A percentile compares a stretch with the other conserved stretches of the same genome.
Evolutionary conservation across 92 coral and sea anemone genomes (phyloP).

Genomic region (Palythoa caribaeorum): DNA sequence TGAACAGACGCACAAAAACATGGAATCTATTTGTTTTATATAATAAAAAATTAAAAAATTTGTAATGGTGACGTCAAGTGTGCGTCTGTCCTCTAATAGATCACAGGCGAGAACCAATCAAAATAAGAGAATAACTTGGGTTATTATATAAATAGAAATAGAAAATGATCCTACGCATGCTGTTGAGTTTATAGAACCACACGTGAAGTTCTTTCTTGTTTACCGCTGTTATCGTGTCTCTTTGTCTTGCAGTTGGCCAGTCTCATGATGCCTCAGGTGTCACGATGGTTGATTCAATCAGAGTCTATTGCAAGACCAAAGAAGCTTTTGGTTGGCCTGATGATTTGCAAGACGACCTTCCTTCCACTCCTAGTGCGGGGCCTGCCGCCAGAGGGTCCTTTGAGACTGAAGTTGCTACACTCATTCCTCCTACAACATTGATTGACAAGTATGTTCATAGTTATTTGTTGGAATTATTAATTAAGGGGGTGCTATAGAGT

Average conservation of each 20-base stretch:
- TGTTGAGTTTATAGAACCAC: too few species aligned
- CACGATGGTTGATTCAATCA: conserved; percentile 98
- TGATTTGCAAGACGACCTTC: conserved; percentile 91
- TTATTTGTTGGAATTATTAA: neutral
- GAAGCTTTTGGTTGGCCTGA: conserved; percentile 99
- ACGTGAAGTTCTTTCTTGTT: neutral
- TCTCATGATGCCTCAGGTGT: conserved; percentile 94
- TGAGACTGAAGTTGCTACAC: conserved; percentile 80
- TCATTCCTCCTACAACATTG: conserved; percentile 80
- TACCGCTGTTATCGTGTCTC: neutral
- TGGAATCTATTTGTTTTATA: too few species aligned
- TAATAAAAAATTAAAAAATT: too few species aligned
- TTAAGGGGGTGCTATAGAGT: neutral
- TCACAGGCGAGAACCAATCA: too few species aligned
- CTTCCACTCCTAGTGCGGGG: conserved; percentile 79
- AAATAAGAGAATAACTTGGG: too few species aligned
- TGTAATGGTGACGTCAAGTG: too few species aligned
- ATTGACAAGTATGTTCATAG: conserved; percentile 82
- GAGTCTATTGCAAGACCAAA: conserved; percentile 90
- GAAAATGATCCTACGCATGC: too few species aligned
- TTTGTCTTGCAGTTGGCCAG: conserved; percentile 84
- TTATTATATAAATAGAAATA: too few species aligned
- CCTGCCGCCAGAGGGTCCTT: conserved; percentile 68
- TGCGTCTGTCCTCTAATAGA: too few species aligned
- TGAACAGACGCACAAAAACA: too few species aligned